A percentile compares a stretch with the other conserved stretches of the same genome.
phyloP scores from a whole-genome alignment of 2,888 invertebrate genomes.

The Idaea straminata region DNA sequence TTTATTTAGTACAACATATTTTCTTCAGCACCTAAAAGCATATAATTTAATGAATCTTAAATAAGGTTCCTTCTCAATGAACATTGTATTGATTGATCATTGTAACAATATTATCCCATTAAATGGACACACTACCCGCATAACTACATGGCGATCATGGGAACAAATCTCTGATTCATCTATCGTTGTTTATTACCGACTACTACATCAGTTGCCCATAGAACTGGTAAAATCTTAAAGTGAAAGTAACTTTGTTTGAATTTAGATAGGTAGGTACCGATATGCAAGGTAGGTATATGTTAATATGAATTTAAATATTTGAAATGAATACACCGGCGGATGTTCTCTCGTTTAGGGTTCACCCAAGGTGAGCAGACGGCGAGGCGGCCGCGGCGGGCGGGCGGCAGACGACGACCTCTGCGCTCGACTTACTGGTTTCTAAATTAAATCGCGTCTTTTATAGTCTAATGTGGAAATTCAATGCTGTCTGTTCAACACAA shows the following conservation, averaged over 20 bases:
- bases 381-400: constrained; percentile 62
- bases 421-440: constrained; percentile 63
- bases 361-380: constrained; percentile 73
- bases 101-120: constrained; percentile 17
- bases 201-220: neutral
- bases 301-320: constrained; percentile 45
- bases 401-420: constrained; percentile 58
- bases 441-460: constrained; percentile 64
- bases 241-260: constrained; percentile 47
- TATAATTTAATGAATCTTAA: too few relatives aligned
- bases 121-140: constrained; percentile 20
- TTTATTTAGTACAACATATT: too few relatives aligned
- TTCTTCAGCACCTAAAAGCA: too few relatives aligned
- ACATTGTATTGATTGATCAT: neutral
- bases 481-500: constrained; percentile 61
- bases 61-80: neutral
- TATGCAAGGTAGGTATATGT: constrained; percentile 27
- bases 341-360: constrained; percentile 50
- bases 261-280: constrained; percentile 34
- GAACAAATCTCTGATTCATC: constrained; percentile 10
- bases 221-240: constrained; percentile 14
- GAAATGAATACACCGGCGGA: constrained; percentile 46
- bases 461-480: constrained; percentile 56
- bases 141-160: constrained; percentile 18
- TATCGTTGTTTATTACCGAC: neutral